Evolutionary conservation across 2,888 invertebrate genomes (phyloP).

Genomic region (Bedellia somnulentella): DNA sequence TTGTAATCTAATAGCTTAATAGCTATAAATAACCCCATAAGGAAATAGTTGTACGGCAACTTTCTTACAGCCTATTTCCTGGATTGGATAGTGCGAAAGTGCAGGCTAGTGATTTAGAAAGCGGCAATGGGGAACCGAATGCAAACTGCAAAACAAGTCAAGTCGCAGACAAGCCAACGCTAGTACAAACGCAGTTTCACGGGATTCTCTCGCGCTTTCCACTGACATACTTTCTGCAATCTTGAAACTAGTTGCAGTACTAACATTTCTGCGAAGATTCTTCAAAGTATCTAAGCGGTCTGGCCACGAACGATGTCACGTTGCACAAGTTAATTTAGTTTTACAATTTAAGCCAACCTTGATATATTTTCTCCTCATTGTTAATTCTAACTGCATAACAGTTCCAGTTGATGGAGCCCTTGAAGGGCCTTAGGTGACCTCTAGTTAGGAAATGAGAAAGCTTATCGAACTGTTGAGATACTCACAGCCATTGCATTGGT

Average conservation of each 20-base stretch:
- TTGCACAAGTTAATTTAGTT: not conserved
- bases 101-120: conserved; percentile 49
- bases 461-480: no score
- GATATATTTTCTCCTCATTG: conserved; percentile 59
- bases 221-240: conserved; percentile 59
- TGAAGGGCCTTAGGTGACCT: conserved; percentile 30
- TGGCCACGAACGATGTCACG: no score
- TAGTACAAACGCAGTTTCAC: conserved; percentile 47
- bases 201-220: conserved; percentile 59
- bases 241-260: conserved; percentile 51
- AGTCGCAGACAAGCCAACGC: conserved; percentile 22
- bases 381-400: conserved; percentile 50
- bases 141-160: no score
- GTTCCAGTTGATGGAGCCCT: conserved; percentile 44
- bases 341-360: no score
- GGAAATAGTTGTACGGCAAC: conserved; percentile 44
- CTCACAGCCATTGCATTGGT: conserved; percentile 52
- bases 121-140: no score
- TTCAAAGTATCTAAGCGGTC: no score
- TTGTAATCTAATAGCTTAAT: no score
- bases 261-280: no score
- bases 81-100: conserved; percentile 38
- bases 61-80: conserved; percentile 49
- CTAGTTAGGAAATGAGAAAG: no score
- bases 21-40: conserved; percentile 15